Evolutionary conservation across 2,113 vertebrate species (phyloP).

Genomic region (Corythornis vintsioides): DNA sequence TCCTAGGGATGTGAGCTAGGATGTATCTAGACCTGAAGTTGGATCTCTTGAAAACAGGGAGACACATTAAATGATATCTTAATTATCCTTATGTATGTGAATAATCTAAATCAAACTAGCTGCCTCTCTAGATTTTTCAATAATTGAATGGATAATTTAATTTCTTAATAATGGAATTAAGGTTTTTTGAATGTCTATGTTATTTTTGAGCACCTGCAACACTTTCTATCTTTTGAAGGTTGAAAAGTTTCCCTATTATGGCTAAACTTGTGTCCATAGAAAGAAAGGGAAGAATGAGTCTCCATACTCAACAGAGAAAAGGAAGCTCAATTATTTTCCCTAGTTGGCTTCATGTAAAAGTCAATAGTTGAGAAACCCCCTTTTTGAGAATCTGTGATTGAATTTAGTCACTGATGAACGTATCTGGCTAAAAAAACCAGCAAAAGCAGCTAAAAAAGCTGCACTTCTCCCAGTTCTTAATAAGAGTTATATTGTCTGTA

Average conservation of each 20-base stretch:
- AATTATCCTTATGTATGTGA: neutral
- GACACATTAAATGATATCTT: neutral
- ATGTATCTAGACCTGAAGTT: neutral
- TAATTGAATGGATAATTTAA: neutral
- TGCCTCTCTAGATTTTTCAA: neutral
- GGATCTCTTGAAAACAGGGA: neutral
- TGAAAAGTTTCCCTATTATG: neutral
- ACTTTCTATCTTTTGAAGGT: neutral
- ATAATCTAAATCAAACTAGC: neutral
- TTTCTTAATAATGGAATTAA: neutral
- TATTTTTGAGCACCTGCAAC: neutral
- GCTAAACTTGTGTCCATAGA: neutral
- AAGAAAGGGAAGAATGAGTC: neutral
- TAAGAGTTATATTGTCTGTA: neutral
- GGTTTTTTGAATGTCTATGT: neutral
- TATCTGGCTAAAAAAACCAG: neutral
- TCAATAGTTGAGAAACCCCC: neutral
- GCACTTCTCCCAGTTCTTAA: neutral
- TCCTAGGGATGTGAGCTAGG: neutral
- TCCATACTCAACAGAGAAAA: neutral
- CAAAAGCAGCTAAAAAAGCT: neutral
- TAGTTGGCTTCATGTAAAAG: neutral
- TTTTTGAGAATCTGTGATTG: neutral
- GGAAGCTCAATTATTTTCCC: fast-evolving
- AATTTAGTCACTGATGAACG: neutral